Percentiles rank a stretch among this genome's conserved stretches.
Conservation (phyloP, 2,888 invertebrate species). For the Heliconius sara region DNA sequence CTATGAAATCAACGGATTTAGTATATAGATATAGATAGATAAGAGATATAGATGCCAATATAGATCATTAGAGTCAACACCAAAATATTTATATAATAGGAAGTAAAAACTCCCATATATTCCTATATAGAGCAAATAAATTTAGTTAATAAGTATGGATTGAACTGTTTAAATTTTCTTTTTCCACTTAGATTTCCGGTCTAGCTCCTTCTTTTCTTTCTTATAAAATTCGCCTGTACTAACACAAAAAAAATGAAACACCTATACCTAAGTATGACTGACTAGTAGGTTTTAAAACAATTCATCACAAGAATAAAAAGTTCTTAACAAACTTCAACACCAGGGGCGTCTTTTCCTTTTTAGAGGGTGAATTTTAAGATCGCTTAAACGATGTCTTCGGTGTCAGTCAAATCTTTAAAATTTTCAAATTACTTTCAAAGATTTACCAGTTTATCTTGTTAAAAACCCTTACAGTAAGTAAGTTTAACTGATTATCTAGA, state of each 20-base stretch:
- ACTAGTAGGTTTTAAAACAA: neutral
- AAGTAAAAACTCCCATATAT: neutral
- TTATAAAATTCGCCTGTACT: neutral
- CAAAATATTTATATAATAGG: neutral
- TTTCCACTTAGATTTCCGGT: too few relatives aligned
- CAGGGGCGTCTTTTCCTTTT: neutral
- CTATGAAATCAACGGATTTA: slow-evolving; percentile 12
- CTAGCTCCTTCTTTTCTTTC: neutral
- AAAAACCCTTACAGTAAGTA: too few relatives aligned
- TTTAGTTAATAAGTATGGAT: neutral
- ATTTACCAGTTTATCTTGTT: neutral
- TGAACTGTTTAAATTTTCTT: neutral
- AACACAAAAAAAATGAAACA: neutral
- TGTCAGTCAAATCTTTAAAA: neutral
- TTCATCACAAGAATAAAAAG: neutral
- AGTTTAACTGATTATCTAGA: too few relatives aligned
- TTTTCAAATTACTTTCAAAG: neutral
- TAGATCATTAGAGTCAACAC: neutral
- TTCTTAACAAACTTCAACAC: neutral
- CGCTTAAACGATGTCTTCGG: neutral
- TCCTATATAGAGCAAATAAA: neutral
- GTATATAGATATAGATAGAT: too few relatives aligned
- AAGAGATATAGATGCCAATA: too few relatives aligned
- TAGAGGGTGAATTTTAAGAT: neutral
- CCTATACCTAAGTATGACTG: neutral